These are phyloP conservation scores for Ectemnius lituratus DNA, from an alignment of 2,888 invertebrate species.

Conservation along the genomic window DNA sequence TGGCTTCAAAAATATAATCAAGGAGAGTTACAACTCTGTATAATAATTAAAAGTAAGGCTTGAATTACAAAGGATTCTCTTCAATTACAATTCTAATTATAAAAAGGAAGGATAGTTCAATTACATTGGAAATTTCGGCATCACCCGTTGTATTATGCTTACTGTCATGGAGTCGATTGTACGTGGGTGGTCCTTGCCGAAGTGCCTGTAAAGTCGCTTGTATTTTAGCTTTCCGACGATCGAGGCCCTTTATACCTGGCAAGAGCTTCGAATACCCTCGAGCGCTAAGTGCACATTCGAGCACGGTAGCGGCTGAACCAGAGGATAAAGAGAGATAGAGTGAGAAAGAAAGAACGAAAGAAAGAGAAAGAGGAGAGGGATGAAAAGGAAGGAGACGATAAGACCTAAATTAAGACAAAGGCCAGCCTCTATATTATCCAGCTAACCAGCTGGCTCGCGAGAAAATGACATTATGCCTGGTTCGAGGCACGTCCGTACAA, in stretches of 20 bases:
- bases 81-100: too few species aligned
- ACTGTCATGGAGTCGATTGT: neutral
- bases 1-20: too few species aligned
- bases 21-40: too few species aligned
- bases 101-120: too few species aligned
- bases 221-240: slow-evolving; percentile 10
- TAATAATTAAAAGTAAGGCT: too few species aligned
- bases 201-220: slow-evolving; percentile 20
- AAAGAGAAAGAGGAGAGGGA: neutral
- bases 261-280: neutral
- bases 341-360: too few species aligned
- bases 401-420: slow-evolving; percentile 3
- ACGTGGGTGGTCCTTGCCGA: slow-evolving; percentile 28
- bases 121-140: neutral
- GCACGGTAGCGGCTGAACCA: neutral
- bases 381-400: neutral
- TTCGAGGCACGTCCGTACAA: too few species aligned
- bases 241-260: neutral
- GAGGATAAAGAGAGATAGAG: too few species aligned
- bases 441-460: slow-evolving; percentile 1
- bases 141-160: neutral
- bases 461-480: neutral
- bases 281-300: neutral
- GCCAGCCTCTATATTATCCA: neutral
- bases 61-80: too few species aligned